Evolutionary conservation across 2,888 invertebrate species (phyloP).

Genomic region (Lepidochitona cinerea): DNA sequence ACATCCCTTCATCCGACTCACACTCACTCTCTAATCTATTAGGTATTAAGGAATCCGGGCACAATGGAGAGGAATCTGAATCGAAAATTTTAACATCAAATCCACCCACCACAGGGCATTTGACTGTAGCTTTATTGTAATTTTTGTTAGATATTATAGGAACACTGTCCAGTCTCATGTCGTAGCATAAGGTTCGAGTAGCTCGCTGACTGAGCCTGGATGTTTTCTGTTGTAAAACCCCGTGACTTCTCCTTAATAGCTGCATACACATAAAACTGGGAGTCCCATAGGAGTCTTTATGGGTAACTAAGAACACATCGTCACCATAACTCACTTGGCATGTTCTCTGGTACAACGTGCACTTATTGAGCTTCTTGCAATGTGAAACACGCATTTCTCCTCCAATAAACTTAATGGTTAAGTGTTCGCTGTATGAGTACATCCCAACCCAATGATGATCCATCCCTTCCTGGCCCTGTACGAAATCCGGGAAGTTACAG

Average conservation of each 20-base stretch:
- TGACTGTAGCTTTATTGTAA: neutral
- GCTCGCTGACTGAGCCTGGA: neutral
- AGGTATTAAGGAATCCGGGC: neutral
- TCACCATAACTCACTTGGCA: neutral
- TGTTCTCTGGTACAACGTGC: neutral
- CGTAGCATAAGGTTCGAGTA: neutral
- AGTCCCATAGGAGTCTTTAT: neutral
- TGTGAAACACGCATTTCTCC: neutral
- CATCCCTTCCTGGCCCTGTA: neutral
- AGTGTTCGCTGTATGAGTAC: neutral
- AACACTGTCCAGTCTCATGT: neutral
- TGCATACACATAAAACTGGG: neutral
- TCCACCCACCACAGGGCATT: neutral
- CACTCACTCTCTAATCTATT: conserved; percentile 5
- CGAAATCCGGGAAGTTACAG: neutral
- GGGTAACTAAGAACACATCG: neutral
- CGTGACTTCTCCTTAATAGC: neutral
- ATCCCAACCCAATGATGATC: conserved; percentile 2
- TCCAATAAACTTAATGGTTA: neutral
- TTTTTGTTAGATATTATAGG: neutral
- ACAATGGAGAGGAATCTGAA: neutral
- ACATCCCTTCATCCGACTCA: neutral
- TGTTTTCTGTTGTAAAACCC: neutral
- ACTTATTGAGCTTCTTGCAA: neutral
- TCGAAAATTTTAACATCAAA: conserved; percentile 3